A percentile compares a stretch with the other conserved stretches of the same genome.
phyloP scores from a whole-genome alignment of 2,797 vertebrate genomes.

The Artibeus jamaicensis region DNA sequence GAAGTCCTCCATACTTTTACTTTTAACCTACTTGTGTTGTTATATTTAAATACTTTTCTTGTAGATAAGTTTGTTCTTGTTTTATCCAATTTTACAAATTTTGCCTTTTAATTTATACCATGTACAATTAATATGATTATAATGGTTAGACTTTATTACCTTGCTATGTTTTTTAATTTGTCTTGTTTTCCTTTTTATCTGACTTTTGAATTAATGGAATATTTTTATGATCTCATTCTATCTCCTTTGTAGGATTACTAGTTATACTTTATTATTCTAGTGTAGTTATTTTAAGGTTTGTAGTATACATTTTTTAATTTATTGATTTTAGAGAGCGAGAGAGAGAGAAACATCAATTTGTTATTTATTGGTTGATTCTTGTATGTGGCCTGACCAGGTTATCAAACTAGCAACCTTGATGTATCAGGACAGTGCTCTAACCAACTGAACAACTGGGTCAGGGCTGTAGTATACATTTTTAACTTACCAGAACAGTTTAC shows the following conservation, averaged over 20 bases:
- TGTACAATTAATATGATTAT: not conserved
- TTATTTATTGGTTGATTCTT: not conserved
- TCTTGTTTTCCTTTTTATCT: not conserved
- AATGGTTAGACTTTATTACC: not conserved
- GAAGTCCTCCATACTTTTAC: not conserved
- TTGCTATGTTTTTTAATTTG: not conserved
- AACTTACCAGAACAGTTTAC: not conserved
- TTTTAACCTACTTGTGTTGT: not conserved
- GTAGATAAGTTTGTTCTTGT: not conserved
- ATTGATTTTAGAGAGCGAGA: not conserved
- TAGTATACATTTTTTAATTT: not conserved
- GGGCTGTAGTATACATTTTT: not conserved
- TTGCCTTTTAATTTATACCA: constrained; percentile 6
- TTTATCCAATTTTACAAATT: not conserved
- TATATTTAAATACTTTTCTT: not conserved
- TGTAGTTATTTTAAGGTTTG: not conserved
- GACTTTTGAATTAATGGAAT: not conserved
- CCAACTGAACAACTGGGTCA: not conserved
- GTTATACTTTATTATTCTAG: not conserved
- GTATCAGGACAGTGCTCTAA: not conserved
- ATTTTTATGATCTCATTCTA: not conserved
- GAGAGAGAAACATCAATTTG: not conserved
- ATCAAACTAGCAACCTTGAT: not conserved
- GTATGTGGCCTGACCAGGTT: not conserved
- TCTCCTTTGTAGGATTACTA: not conserved